Percentiles rank a stretch among this genome's conserved stretches.
phyloP scores from a whole-genome alignment of 2,113 vertebrate genomes.

The Gymnocephalus cernua region DNA sequence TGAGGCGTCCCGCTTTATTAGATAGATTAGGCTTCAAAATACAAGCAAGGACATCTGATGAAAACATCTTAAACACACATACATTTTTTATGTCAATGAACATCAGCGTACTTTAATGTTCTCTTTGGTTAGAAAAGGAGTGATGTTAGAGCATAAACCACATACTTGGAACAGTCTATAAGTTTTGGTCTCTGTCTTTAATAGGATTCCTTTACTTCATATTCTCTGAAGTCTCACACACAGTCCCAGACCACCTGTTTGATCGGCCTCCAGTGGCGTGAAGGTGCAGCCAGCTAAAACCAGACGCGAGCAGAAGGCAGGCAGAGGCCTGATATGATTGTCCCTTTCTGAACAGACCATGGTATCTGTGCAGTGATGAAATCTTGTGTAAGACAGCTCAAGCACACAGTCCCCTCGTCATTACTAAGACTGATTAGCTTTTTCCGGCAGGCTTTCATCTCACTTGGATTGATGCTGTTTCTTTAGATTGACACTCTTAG shows the following conservation, averaged over 20 bases:
- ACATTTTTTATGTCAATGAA: slow-evolving; percentile 5
- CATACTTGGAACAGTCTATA: neutral
- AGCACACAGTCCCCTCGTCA: slow-evolving; percentile 36
- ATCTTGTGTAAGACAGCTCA: slow-evolving; percentile 57
- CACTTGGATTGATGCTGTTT: slow-evolving; percentile 51
- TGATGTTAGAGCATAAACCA: neutral
- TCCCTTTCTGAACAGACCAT: slow-evolving; percentile 31
- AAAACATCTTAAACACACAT: neutral
- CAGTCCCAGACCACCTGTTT: slow-evolving; percentile 43
- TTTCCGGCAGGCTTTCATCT: slow-evolving; percentile 54
- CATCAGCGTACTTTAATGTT: neutral
- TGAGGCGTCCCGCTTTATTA: no score
- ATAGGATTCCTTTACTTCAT: slow-evolving; percentile 10
- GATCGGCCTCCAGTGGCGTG: slow-evolving; percentile 27
- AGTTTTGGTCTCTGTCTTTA: neutral
- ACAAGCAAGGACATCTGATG: neutral
- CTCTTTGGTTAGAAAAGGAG: neutral
- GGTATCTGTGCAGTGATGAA: slow-evolving; percentile 59
- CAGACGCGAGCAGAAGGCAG: slow-evolving; percentile 11
- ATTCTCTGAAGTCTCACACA: slow-evolving; percentile 30
- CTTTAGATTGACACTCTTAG: slow-evolving; percentile 55
- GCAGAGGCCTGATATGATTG: slow-evolving; percentile 33
- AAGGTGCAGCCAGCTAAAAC: slow-evolving; percentile 35
- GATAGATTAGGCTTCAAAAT: slow-evolving; percentile 7
- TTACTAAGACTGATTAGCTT: slow-evolving; percentile 61